Conservation (phyloP, 2,797 vertebrate genomes). For the Gymnocypris eckloni region DNA sequence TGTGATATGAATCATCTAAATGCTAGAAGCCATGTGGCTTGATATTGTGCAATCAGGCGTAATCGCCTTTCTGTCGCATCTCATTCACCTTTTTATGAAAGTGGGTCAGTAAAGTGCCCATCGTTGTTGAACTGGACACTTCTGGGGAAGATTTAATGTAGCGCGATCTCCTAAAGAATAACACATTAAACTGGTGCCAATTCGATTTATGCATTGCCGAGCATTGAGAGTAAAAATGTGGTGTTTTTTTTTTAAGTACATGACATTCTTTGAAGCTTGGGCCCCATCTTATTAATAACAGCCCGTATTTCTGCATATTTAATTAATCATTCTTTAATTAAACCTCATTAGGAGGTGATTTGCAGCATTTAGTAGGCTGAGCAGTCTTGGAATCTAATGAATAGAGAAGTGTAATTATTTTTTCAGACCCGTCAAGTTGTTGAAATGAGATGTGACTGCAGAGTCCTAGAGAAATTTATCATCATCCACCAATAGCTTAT, state of each 20-base stretch:
- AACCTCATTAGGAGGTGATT: conserved; percentile 51
- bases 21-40: conserved; percentile 41
- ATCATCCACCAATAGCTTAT: conserved; percentile 5
- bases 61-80: conserved; percentile 46
- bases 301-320: conserved; percentile 26
- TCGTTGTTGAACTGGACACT: conserved; percentile 32
- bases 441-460: conserved; percentile 47
- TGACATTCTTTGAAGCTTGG: conserved; percentile 17
- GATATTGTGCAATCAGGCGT: conserved; percentile 53
- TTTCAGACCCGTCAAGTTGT: conserved; percentile 34
- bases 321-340: conserved; percentile 51
- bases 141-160: conserved; percentile 3
- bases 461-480: conserved; percentile 25
- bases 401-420: conserved; percentile 49
- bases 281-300: conserved; percentile 43
- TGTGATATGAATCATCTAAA: conserved; percentile 58
- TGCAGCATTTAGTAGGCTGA: conserved; percentile 43
- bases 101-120: conserved; percentile 49
- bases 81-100: conserved; percentile 47
- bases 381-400: conserved; percentile 49
- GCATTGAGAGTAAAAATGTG: conserved; percentile 19
- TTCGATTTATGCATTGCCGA: conserved; percentile 20
- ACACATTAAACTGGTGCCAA: conserved; percentile 14
- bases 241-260: conserved; percentile 40
- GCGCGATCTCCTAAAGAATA: not conserved